These are phyloP conservation scores for Polydesmus complanatus DNA, from an alignment of 2,888 invertebrate species.

Conservation along the genomic window DNA sequence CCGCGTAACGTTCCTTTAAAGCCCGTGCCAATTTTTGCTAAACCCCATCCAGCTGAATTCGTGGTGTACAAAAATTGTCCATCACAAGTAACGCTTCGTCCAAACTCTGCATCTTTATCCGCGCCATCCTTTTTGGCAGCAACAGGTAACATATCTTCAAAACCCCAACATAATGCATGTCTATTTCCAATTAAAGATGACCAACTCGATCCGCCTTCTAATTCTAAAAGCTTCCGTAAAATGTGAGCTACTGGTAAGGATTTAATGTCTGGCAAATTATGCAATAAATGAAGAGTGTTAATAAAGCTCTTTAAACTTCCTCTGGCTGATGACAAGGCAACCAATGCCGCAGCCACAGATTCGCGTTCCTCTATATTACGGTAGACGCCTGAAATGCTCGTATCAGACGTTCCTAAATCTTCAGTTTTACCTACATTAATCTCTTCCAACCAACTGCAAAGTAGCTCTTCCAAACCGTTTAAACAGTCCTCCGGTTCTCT, in stretches of 20 bases:
- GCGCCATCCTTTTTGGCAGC: conserved; percentile 5
- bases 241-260: conserved; percentile 13
- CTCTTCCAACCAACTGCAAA: conserved; percentile 31
- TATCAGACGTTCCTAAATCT: not conserved
- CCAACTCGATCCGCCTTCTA: conserved; percentile 14
- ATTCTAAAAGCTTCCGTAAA: conserved; percentile 13
- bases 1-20: conserved; percentile 31
- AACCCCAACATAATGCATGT: conserved; percentile 18
- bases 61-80: conserved; percentile 31
- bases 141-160: conserved; percentile 14
- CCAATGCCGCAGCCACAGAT: conserved; percentile 29
- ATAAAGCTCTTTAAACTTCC: conserved; percentile 16
- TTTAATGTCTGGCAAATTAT: conserved; percentile 11
- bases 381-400: not conserved
- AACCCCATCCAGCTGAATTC: conserved; percentile 28
- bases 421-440: not conserved
- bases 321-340: conserved; percentile 29
- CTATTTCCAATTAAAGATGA: conserved; percentile 13
- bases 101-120: conserved; percentile 24
- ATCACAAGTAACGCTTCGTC: conserved; percentile 29
- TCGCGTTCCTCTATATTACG: too few relatives aligned
- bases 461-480: conserved; percentile 29
- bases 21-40: conserved; percentile 32
- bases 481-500: conserved; percentile 33
- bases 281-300: conserved; percentile 15